Conservation (phyloP, 2,797 vertebrate species). For the Nasua narica region DNA sequence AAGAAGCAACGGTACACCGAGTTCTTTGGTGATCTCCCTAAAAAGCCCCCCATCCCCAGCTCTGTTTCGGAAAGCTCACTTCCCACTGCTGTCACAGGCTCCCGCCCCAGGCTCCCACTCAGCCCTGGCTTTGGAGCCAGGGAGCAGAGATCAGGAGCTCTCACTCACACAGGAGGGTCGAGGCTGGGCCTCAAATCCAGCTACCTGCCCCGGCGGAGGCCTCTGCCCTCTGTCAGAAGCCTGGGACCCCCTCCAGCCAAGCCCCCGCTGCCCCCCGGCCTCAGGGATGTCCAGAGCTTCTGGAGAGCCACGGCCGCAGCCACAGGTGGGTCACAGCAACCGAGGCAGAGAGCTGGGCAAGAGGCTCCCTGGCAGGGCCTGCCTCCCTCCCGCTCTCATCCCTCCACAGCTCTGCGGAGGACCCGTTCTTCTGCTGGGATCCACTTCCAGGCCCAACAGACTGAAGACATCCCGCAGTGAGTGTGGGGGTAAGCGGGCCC, state of each 20-base stretch:
- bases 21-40: background rate
- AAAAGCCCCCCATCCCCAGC: slow-evolving; percentile 45
- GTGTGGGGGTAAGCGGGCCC: background rate
- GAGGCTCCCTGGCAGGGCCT: background rate
- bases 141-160: background rate
- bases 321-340: slow-evolving; percentile 39
- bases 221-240: slow-evolving; percentile 61
- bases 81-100: background rate
- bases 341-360: background rate
- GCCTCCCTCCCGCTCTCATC: background rate
- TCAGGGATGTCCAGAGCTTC: slow-evolving; percentile 46
- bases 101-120: background rate
- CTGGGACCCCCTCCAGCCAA: slow-evolving; percentile 71
- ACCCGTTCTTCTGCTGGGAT: background rate
- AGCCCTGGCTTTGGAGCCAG: background rate
- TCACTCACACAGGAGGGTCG: background rate
- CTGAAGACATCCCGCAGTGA: background rate
- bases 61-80: slow-evolving; percentile 54
- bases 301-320: background rate
- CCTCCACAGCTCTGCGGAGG: slow-evolving; percentile 21
- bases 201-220: slow-evolving; percentile 14
- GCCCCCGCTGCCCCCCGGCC: slow-evolving; percentile 61
- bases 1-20: background rate
- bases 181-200: background rate
- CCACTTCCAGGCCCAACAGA: background rate